Percentiles rank a stretch among this genome's conserved stretches.
These are phyloP conservation scores for Leptopilina myrica DNA, from an alignment of 2,888 invertebrate genomes.

Conservation along the genomic window DNA sequence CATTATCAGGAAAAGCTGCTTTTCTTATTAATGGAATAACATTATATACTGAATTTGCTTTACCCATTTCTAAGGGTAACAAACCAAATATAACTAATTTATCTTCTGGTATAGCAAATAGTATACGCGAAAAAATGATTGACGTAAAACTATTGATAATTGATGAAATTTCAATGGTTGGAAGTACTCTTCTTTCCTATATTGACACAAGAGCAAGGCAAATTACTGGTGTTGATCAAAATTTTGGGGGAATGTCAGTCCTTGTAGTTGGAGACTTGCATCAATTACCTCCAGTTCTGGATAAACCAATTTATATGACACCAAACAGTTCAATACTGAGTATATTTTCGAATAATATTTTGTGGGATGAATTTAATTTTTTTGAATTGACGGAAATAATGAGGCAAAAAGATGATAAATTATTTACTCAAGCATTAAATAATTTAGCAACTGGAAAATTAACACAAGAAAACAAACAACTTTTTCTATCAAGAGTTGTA, in stretches of 20 bases:
- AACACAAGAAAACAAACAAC: constrained; percentile 53
- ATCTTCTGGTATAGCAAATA: constrained; percentile 49
- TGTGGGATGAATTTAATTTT: constrained; percentile 59
- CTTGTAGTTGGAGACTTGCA: constrained; percentile 69
- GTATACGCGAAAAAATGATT: constrained; percentile 53
- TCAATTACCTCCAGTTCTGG: constrained; percentile 67
- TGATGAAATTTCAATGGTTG: constrained; percentile 70
- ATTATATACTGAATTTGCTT: constrained; percentile 60
- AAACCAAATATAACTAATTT: constrained; percentile 43
- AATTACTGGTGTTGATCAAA: constrained; percentile 59
- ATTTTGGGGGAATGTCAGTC: constrained; percentile 69
- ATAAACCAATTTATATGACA: constrained; percentile 55
- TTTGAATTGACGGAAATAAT: constrained; percentile 49
- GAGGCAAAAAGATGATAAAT: constrained; percentile 62
- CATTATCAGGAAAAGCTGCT: constrained; percentile 62
- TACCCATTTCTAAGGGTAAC: constrained; percentile 45
- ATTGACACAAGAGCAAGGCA: constrained; percentile 65
- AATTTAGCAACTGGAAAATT: constrained; percentile 57
- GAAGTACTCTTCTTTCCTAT: constrained; percentile 55
- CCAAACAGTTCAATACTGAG: constrained; percentile 43
- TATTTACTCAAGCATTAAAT: constrained; percentile 60
- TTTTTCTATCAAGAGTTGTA: constrained; percentile 52
- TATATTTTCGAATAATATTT: constrained; percentile 42
- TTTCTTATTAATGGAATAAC: constrained; percentile 61
- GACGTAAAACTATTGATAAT: constrained; percentile 64